phyloP scores from a whole-genome alignment of 2,797 vertebrate genomes.

The Acanthurus lineatus region DNA sequence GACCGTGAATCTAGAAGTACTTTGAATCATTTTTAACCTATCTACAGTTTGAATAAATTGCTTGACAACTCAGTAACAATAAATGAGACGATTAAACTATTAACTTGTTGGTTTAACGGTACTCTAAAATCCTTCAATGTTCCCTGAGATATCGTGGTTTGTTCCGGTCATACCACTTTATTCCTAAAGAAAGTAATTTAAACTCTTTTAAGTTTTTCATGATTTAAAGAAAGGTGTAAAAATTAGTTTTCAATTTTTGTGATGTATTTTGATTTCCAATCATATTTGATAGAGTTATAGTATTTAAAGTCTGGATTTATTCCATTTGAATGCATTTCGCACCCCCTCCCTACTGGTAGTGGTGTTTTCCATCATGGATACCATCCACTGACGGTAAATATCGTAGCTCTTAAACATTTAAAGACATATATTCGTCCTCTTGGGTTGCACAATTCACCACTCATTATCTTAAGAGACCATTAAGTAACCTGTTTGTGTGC shows the following conservation, averaged over 20 bases:
- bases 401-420: conserved; percentile 50
- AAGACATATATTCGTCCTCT: not conserved
- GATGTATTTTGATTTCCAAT: rapidly evolving
- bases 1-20: rapidly evolving
- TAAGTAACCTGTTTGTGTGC: rapidly evolving
- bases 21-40: rapidly evolving
- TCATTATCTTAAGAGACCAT: rapidly evolving
- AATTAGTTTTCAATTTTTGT: rapidly evolving
- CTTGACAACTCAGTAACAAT: rapidly evolving
- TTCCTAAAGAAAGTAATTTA: not conserved
- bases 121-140: not conserved
- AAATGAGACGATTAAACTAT: rapidly evolving
- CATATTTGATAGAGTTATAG: rapidly evolving
- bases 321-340: not conserved
- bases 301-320: not conserved
- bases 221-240: rapidly evolving
- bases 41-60: rapidly evolving
- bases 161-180: conserved; percentile 67
- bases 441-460: rapidly evolving
- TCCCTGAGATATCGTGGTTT: conserved; percentile 48
- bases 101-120: rapidly evolving
- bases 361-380: conserved; percentile 82
- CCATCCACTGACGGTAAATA: conserved; percentile 83
- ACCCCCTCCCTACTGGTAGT: conserved; percentile 45
- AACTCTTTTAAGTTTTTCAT: not conserved